phyloP scores from a whole-genome alignment of 1,140 invertebrate species.

The Brachionus paranguensis region DNA sequence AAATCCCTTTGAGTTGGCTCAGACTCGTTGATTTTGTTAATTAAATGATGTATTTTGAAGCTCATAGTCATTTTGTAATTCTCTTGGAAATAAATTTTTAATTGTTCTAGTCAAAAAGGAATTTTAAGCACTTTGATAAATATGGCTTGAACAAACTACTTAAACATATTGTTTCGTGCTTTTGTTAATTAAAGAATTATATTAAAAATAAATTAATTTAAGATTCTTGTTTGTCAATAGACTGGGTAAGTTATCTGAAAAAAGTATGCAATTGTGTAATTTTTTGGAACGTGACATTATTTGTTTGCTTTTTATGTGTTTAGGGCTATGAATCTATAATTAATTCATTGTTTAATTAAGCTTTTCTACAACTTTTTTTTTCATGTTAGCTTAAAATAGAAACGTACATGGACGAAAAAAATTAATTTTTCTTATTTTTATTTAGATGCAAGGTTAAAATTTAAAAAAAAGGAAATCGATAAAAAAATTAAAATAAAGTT shows the following conservation, averaged over 20 bases:
- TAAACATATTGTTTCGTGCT: neutral
- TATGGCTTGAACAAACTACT: neutral
- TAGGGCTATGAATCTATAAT: no score
- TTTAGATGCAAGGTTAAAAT: no score
- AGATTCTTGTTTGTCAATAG: neutral
- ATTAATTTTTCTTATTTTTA: no score
- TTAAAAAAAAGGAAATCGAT: no score
- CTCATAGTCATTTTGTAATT: neutral
- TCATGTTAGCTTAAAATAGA: neutral
- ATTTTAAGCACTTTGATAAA: neutral
- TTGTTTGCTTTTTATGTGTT: neutral
- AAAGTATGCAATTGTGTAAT: neutral
- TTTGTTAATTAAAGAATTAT: neutral
- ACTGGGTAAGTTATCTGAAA: neutral
- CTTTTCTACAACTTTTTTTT: neutral
- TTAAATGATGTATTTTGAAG: neutral
- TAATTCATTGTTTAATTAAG: neutral
- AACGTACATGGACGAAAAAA: no score
- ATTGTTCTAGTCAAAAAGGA: neutral
- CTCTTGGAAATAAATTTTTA: neutral
- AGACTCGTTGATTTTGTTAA: neutral
- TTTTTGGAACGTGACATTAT: neutral
- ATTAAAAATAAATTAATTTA: neutral
- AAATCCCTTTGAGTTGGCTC: constrained; percentile 11
- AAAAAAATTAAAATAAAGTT: no score